phyloP scores from a whole-genome alignment of 2,113 vertebrate genomes.

The Ciconia stormi region DNA sequence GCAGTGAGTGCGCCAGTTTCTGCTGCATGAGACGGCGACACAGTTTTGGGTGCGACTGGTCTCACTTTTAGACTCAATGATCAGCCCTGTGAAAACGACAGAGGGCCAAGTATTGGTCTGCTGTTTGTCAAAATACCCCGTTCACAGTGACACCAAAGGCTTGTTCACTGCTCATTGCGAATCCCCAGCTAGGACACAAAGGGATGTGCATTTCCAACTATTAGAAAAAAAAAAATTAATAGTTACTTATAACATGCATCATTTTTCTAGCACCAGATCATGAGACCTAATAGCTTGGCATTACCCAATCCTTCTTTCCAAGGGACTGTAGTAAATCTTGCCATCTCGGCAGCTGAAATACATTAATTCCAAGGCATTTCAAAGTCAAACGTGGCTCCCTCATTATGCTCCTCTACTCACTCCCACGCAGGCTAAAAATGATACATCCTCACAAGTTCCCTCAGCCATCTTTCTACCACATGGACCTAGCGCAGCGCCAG shows the following conservation, averaged over 20 bases:
- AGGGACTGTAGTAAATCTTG: background rate
- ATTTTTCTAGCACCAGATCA: background rate
- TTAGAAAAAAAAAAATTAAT: background rate
- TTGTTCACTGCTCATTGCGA: background rate
- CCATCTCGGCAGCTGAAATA: background rate
- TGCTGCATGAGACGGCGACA: background rate
- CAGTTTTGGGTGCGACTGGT: background rate
- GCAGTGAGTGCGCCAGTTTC: background rate
- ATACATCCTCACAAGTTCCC: background rate
- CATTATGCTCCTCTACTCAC: background rate
- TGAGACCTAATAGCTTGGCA: background rate
- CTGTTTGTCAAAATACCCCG: background rate
- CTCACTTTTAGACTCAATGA: background rate
- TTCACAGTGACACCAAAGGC: background rate
- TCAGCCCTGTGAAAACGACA: background rate
- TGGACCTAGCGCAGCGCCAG: rapidly evolving
- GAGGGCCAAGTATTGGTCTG: background rate
- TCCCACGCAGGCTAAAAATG: rapidly evolving
- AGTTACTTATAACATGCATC: background rate
- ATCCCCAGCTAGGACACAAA: background rate
- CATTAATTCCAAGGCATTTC: background rate
- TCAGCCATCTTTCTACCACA: background rate
- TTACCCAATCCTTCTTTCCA: background rate
- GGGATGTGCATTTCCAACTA: background rate
- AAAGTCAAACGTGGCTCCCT: background rate